Evolutionary conservation across 2,888 invertebrate genomes (phyloP).

Genomic region (Caenorhabditis sp.): DNA sequence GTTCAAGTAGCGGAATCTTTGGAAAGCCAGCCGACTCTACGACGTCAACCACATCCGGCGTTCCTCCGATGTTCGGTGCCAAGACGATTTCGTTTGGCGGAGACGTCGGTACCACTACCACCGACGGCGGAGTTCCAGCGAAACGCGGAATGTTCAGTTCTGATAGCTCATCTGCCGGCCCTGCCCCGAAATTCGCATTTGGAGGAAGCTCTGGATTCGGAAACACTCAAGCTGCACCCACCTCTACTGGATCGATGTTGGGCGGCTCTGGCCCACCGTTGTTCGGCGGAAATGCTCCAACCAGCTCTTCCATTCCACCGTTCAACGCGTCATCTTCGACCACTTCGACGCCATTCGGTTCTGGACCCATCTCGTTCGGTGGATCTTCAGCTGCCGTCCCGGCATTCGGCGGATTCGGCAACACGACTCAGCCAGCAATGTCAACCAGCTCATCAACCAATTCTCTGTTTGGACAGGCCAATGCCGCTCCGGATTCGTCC

Average conservation of each 20-base stretch:
- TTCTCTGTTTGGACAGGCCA: slow-evolving; percentile 55
- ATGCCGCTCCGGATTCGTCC: slow-evolving; percentile 27
- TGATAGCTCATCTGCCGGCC: neutral
- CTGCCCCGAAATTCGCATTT: slow-evolving; percentile 32
- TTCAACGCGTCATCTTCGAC: neutral
- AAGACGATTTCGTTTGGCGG: slow-evolving; percentile 12
- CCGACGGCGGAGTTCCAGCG: slow-evolving; percentile 30
- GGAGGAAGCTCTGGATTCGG: slow-evolving; percentile 36
- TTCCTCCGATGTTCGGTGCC: slow-evolving; percentile 8
- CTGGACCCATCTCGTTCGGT: slow-evolving; percentile 20
- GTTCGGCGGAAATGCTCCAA: slow-evolving; percentile 2
- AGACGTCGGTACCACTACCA: slow-evolving; percentile 35
- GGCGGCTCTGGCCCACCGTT: slow-evolving; percentile 1
- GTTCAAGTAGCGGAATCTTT: neutral
- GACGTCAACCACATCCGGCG: slow-evolving; percentile 1
- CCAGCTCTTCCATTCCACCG: neutral
- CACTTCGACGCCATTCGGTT: neutral
- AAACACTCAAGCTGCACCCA: slow-evolving; percentile 7
- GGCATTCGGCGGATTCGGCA: slow-evolving; percentile 31
- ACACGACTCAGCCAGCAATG: slow-evolving; percentile 31
- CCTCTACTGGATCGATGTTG: slow-evolving; percentile 16
- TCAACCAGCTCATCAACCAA: slow-evolving; percentile 57
- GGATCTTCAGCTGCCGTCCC: slow-evolving; percentile 7
- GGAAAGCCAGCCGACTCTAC: slow-evolving; percentile 5
- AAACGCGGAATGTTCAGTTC: slow-evolving; percentile 26